Evolutionary conservation across 2,797 vertebrate genomes (phyloP).

Genomic region (Acanthis flammea): DNA sequence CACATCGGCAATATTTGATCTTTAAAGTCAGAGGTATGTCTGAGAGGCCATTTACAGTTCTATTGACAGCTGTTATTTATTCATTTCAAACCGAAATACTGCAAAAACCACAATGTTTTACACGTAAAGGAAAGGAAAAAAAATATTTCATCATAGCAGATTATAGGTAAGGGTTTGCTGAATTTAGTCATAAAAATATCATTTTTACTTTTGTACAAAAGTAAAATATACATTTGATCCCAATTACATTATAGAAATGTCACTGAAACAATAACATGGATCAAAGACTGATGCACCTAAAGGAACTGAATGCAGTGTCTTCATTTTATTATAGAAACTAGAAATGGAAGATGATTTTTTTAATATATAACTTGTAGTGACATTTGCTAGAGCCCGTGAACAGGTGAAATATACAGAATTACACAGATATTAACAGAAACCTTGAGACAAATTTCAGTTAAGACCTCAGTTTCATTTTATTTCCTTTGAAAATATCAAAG

Average conservation of each 20-base stretch:
- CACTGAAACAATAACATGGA: conserved; percentile 54
- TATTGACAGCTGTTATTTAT: conserved; percentile 34
- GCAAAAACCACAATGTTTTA: conserved; percentile 29
- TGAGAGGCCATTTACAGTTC: conserved; percentile 48
- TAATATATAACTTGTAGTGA: neutral
- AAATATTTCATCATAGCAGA: neutral
- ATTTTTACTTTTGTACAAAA: conserved; percentile 68
- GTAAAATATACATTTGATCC: conserved; percentile 69
- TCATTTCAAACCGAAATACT: conserved; percentile 44
- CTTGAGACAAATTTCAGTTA: conserved; percentile 56
- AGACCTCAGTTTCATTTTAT: conserved; percentile 47
- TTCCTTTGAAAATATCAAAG: conserved; percentile 68
- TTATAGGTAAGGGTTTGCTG: conserved; percentile 6
- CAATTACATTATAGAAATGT: conserved; percentile 67
- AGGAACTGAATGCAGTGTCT: conserved; percentile 21
- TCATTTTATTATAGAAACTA: conserved; percentile 41
- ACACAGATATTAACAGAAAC: conserved; percentile 32
- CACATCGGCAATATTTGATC: conserved; percentile 30
- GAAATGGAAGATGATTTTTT: conserved; percentile 5
- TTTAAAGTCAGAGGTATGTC: conserved; percentile 68
- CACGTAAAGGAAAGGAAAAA: conserved; percentile 39
- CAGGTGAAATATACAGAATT: conserved; percentile 41
- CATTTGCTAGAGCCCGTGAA: conserved; percentile 23
- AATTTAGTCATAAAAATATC: conserved; percentile 70
- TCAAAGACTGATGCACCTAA: conserved; percentile 52